A percentile compares a stretch with the other conserved stretches of the same genome.
Evolutionary conservation across 1,140 invertebrate species (phyloP).

Genomic region (Conus ventricosus): DNA sequence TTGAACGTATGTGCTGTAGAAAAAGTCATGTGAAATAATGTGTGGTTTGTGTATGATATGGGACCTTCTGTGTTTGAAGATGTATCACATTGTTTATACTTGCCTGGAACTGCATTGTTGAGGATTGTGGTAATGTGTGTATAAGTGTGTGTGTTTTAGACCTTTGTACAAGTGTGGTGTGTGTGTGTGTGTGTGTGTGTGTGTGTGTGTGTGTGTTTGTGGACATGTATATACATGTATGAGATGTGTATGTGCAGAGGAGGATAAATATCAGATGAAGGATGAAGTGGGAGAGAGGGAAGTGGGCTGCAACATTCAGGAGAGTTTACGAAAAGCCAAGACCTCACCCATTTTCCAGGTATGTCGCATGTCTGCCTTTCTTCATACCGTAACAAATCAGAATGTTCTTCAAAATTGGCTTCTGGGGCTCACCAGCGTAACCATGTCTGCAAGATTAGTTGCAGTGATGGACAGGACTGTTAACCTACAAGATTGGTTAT

Average conservation of each 20-base stretch:
- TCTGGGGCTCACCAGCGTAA: too few species aligned
- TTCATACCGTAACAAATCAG: background rate
- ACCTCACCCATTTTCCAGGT: constrained; percentile 77
- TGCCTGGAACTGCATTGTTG: too few species aligned
- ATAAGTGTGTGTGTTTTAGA: too few species aligned
- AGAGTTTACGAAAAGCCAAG: constrained; percentile 81
- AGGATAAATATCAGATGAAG: constrained; percentile 76
- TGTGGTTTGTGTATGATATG: too few species aligned
- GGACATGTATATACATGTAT: too few species aligned
- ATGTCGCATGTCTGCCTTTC: constrained; percentile 17
- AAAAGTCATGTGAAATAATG: too few species aligned
- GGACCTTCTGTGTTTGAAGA: background rate
- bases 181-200: background rate
- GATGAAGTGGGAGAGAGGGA: constrained; percentile 86
- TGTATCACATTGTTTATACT: background rate
- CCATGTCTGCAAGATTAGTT: too few species aligned
- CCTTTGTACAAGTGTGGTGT: background rate
- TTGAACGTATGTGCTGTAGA: background rate
- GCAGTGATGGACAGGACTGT: too few species aligned
- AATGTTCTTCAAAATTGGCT: too few species aligned
- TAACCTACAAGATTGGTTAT: too few species aligned
- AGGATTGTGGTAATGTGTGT: too few species aligned
- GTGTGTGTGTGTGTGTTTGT: background rate
- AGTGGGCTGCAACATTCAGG: constrained; percentile 85
- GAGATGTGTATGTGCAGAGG: constrained; percentile 57